These are phyloP conservation scores for Psophia crepitans DNA, from an alignment of 2,113 vertebrate genomes.

Conservation along the genomic window DNA sequence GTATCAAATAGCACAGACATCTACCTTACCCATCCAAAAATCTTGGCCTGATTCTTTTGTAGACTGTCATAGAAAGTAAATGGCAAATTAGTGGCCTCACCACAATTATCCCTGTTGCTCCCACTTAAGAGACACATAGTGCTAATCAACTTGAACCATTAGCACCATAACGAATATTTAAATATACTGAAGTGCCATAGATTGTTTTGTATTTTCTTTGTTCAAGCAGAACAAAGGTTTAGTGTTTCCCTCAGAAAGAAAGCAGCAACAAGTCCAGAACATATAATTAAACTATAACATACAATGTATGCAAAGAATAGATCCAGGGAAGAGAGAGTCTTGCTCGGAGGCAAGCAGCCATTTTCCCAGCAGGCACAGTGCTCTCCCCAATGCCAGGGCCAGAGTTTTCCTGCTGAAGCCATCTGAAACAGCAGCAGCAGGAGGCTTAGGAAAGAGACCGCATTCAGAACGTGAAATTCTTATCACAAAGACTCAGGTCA, in stretches of 20 bases:
- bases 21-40: background rate
- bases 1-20: background rate
- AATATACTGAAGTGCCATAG: background rate
- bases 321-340: background rate
- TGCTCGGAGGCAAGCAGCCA: background rate
- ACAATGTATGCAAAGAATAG: background rate
- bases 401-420: background rate
- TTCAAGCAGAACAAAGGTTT: background rate
- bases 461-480: background rate
- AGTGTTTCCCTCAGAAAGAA: background rate
- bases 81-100: background rate
- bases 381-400: background rate
- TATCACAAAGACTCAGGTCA: background rate
- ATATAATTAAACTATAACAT: background rate
- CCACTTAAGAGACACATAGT: background rate
- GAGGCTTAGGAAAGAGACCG: background rate
- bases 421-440: background rate
- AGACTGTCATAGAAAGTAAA: background rate
- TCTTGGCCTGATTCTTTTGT: background rate
- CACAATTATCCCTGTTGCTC: background rate
- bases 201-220: background rate
- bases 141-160: background rate
- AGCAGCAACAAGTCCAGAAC: background rate
- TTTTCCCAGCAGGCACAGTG: background rate
- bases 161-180: background rate